phyloP scores from a whole-genome alignment of 2,113 vertebrate genomes.

The Balaeniceps rex region DNA sequence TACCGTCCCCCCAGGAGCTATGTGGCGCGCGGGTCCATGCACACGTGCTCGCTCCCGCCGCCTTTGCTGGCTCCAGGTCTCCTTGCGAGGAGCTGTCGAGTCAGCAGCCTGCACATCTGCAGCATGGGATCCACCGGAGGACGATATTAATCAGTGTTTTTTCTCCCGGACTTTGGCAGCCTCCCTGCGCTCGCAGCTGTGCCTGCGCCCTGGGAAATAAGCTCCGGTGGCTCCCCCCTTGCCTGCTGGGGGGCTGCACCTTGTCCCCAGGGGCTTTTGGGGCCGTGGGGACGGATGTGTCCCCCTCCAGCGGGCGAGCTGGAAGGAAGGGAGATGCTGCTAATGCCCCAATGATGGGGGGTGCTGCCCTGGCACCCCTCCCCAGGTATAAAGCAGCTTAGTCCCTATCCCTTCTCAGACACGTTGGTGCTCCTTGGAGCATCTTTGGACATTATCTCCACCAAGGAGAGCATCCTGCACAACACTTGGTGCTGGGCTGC shows the following conservation, averaged over 20 bases:
- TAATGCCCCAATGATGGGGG: not conserved
- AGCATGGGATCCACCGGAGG: not conserved
- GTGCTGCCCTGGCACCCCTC: not conserved
- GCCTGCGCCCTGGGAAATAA: not conserved
- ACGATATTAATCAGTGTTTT: slow-evolving; percentile 36
- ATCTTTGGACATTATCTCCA: not conserved
- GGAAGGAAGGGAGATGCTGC: not conserved
- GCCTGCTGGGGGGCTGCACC: not conserved
- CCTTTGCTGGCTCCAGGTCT: not conserved
- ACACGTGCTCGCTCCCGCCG: fast-evolving
- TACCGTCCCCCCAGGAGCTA: fast-evolving
- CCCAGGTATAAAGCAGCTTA: not conserved
- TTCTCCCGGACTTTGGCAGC: not conserved
- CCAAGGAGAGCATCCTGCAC: not conserved
- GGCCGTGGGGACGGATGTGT: not conserved
- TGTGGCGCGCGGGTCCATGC: fast-evolving
- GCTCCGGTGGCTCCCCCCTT: fast-evolving
- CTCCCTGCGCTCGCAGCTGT: not conserved
- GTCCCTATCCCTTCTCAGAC: not conserved
- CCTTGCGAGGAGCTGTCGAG: not conserved
- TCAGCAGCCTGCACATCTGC: slow-evolving; percentile 55
- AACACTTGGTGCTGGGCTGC: not conserved
- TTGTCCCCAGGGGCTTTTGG: not conserved
- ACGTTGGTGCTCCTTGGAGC: not conserved
- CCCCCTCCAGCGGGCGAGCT: fast-evolving